These are phyloP conservation scores for Gasterosteus nipponicus DNA, from an alignment of 2,113 vertebrate genomes.

Conservation along the genomic window DNA sequence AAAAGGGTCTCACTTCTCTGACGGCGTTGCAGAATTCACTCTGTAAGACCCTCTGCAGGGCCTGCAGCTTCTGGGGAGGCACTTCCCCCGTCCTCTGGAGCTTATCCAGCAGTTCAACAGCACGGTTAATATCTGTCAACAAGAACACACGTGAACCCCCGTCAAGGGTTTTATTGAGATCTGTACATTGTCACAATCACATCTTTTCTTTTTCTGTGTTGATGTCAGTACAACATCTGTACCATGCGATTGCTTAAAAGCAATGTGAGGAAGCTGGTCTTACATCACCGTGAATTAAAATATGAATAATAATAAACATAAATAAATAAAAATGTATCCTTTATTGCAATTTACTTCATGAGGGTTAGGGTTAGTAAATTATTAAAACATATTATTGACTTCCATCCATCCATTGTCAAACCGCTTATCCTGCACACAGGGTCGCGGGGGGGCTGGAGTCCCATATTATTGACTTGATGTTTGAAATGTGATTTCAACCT, in stretches of 20 bases:
- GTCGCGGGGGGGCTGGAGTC: too few relatives aligned
- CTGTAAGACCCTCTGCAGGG: slow-evolving; percentile 95
- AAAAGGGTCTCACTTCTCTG: slow-evolving; percentile 85
- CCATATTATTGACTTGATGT: not conserved
- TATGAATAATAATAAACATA: too few relatives aligned
- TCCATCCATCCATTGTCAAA: too few relatives aligned
- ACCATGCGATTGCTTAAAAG: not conserved
- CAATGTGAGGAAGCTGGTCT: not conserved
- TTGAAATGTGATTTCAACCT: not conserved
- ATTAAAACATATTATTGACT: not conserved
- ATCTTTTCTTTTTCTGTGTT: not conserved
- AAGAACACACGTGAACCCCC: not conserved
- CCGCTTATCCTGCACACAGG: too few relatives aligned
- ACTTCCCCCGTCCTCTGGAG: slow-evolving; percentile 96
- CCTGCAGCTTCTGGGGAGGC: slow-evolving; percentile 96
- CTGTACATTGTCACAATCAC: not conserved
- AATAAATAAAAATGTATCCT: too few relatives aligned
- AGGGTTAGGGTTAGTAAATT: too few relatives aligned
- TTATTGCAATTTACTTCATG: not conserved
- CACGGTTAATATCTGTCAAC: slow-evolving; percentile 92
- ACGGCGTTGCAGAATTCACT: slow-evolving; percentile 99
- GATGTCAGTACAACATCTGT: not conserved
- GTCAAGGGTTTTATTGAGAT: not conserved
- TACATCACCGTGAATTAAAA: too few relatives aligned
- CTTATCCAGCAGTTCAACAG: slow-evolving; percentile 97